A percentile compares a stretch with the other conserved stretches of the same genome.
These are phyloP conservation scores for Chrysopa pallens DNA, from an alignment of 1,140 invertebrate genomes.

Conservation along the genomic window DNA sequence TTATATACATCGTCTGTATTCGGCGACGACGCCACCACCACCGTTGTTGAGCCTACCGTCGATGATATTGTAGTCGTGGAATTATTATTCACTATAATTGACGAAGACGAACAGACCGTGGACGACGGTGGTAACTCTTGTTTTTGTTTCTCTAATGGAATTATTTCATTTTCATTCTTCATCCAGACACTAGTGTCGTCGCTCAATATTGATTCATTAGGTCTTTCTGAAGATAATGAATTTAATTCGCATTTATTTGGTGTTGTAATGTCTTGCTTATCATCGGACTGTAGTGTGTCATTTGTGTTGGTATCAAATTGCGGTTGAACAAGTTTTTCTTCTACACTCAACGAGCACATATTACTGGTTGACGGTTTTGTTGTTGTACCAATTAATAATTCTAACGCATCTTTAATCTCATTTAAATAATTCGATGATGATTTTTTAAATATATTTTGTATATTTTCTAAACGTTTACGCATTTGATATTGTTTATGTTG, in stretches of 20 bases:
- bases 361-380: background rate
- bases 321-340: background rate
- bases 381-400: background rate
- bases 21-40: background rate
- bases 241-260: too few relatives aligned
- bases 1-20: too few relatives aligned
- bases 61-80: background rate
- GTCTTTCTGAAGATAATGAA: too few relatives aligned
- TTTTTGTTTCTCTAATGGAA: too few relatives aligned
- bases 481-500: background rate
- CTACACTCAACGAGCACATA: background rate
- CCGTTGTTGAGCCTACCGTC: background rate
- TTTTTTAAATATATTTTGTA: background rate
- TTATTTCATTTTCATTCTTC: too few relatives aligned
- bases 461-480: background rate
- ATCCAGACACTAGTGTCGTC: too few relatives aligned
- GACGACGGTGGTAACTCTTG: constrained; percentile 1
- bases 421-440: too few relatives aligned
- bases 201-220: too few relatives aligned
- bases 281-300: too few relatives aligned
- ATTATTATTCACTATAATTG: background rate
- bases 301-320: background rate
- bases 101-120: background rate
- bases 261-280: too few relatives aligned
- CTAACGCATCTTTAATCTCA: too few relatives aligned